Evolutionary conservation across 1,140 invertebrate genomes (phyloP), one percentile per base, ranked within the genome.

Genomic region (Berghia stephanieae): DNA sequence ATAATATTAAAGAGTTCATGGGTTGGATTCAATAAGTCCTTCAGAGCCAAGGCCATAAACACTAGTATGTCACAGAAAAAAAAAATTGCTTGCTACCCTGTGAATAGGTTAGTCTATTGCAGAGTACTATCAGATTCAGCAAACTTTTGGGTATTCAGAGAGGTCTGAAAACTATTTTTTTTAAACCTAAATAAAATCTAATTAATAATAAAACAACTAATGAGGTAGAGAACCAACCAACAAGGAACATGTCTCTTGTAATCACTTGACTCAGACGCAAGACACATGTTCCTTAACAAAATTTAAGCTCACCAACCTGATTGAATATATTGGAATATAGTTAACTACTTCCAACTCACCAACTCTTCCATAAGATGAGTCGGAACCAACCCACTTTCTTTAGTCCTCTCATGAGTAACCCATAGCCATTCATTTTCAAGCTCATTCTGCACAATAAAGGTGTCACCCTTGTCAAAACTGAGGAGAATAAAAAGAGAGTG

Each of bases 381-480:
- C 89, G 98, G 98, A 80, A 99, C 97, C 91, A 98, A 94, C 77
- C 97, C 97, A 91, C 98, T 96, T 89, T 98, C 96, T 27, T 96
- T 96, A 43, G 96, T 98, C 83, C 96, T 92, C 89, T 98, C 96
- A 27, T 96, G 95, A 10, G 96, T 98, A 34, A 97, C 96, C 97
- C 97, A 99, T 21, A 98, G 90, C 97, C 97, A 98, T 40, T 96
- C 96, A 88, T 98, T 96, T 42, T 96, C 96, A 93, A 98, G 95
- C 85, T 98, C 96, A 89, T 99, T 98, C 88, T 98, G 96, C 27
- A 98, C 95, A 86, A 98, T 96, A 90, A 99, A 98, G 82, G 98
- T 97, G 88, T 99, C 97, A 10, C 96, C 96, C 90, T 98, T 98
- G 87, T 97, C 95, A 90, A 99, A 99, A 80, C 95, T 98, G 80